Conservation (phyloP, 2,888 invertebrate species). For the Lepidochrysops patricia region DNA sequence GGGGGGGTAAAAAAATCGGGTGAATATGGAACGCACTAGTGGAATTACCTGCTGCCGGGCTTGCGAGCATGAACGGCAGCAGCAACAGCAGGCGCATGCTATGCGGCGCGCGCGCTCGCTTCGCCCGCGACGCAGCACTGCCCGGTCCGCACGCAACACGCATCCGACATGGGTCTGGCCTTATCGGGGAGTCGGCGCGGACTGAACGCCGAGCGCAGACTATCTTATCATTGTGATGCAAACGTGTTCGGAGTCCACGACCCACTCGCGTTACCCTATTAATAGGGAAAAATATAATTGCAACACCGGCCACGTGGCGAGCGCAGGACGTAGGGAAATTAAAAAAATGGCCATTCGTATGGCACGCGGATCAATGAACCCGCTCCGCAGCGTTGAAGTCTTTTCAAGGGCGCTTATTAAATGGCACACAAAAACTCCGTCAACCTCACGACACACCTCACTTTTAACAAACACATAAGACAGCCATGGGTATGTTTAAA, state of each 20-base stretch:
- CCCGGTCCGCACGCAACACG: conserved; percentile 30
- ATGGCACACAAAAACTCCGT: conserved; percentile 38
- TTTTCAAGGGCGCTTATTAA: conserved; percentile 65
- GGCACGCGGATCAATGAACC: conserved; percentile 47
- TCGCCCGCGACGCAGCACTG: conserved; percentile 37
- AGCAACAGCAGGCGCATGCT: conserved; percentile 70
- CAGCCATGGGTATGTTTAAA: too few species aligned
- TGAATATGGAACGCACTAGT: neutral
- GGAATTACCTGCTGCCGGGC: conserved; percentile 63
- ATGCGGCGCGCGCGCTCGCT: conserved; percentile 37
- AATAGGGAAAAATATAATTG: conserved; percentile 2
- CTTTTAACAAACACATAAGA: neutral
- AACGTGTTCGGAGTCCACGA: neutral
- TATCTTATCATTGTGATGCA: conserved; percentile 5
- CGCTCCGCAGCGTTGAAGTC: conserved; percentile 63
- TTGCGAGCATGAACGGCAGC: conserved; percentile 67
- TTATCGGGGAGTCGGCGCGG: conserved; percentile 53
- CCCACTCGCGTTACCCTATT: conserved; percentile 5
- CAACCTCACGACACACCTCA: too few species aligned
- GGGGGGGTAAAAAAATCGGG: conserved; percentile 2
- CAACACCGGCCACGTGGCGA: neutral
- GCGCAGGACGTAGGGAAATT: neutral
- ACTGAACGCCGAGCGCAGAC: conserved; percentile 39
- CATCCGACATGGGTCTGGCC: conserved; percentile 41
- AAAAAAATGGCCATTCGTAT: conserved; percentile 21